Evolutionary conservation across 1,140 invertebrate species (phyloP).

Genomic region (Heliconius hewitsoni): DNA sequence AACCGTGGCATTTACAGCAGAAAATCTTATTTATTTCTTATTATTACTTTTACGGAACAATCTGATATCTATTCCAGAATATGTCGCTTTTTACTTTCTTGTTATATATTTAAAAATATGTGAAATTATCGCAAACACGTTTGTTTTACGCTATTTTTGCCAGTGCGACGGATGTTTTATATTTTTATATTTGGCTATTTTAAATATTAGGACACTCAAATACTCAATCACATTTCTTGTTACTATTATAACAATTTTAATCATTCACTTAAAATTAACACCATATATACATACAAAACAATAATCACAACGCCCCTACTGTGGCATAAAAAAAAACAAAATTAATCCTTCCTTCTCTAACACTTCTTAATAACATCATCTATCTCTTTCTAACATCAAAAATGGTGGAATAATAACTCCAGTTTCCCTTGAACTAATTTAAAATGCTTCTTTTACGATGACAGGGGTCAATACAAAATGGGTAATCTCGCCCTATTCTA

Average conservation of each 20-base stretch:
- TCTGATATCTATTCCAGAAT: no score
- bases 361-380: constrained; percentile 43
- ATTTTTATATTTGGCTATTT: neutral
- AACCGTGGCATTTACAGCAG: no score
- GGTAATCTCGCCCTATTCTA: constrained; percentile 34
- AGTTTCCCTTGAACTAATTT: constrained; percentile 40
- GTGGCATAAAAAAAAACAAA: constrained; percentile 30
- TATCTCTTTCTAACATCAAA: constrained; percentile 50
- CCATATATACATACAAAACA: constrained; percentile 27
- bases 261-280: constrained; percentile 12
- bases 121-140: no score
- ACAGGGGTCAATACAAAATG: constrained; percentile 39
- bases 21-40: no score
- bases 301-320: constrained; percentile 34
- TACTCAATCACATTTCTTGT: no score
- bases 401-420: constrained; percentile 50
- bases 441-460: constrained; percentile 7
- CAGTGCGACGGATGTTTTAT: no score
- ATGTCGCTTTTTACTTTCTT: no score
- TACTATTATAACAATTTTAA: neutral
- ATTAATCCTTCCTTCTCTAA: constrained; percentile 43
- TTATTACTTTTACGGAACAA: no score
- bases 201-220: neutral
- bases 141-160: no score
- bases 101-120: no score